A percentile compares a stretch with the other conserved stretches of the same genome.
These are phyloP conservation scores for Pampusana beccarii DNA, from an alignment of 2,113 vertebrate species.

Conservation along the genomic window DNA sequence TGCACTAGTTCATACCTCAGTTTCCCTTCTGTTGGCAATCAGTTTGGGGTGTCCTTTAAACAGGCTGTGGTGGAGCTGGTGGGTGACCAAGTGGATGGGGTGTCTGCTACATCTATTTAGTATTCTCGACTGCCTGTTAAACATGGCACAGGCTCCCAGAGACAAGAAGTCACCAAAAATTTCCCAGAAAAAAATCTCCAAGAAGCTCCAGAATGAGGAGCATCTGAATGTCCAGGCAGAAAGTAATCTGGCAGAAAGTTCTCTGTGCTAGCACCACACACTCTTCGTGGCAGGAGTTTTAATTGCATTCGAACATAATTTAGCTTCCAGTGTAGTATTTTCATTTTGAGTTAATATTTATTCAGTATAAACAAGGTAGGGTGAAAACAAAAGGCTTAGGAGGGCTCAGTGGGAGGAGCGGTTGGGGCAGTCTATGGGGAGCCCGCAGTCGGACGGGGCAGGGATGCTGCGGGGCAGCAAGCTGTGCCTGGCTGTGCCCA, in stretches of 20 bases:
- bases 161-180: background rate
- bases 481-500: accelerated
- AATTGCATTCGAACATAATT: background rate
- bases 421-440: background rate
- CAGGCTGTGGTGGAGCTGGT: background rate
- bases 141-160: background rate
- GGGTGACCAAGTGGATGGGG: background rate
- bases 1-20: background rate
- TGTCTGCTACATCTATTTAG: background rate
- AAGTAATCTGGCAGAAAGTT: background rate
- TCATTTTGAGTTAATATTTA: constrained; percentile 25
- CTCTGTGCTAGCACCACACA: background rate
- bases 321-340: background rate
- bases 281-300: background rate
- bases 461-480: background rate
- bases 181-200: background rate
- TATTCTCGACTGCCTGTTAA: background rate
- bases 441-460: background rate
- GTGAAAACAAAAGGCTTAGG: constrained; percentile 16
- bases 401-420: background rate
- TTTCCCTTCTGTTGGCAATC: background rate
- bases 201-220: background rate
- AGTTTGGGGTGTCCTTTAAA: background rate
- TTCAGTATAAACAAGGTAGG: background rate
- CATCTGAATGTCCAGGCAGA: background rate